Evolutionary conservation across 2,113 vertebrate genomes (phyloP).

Genomic region (Aplodontia rufa): DNA sequence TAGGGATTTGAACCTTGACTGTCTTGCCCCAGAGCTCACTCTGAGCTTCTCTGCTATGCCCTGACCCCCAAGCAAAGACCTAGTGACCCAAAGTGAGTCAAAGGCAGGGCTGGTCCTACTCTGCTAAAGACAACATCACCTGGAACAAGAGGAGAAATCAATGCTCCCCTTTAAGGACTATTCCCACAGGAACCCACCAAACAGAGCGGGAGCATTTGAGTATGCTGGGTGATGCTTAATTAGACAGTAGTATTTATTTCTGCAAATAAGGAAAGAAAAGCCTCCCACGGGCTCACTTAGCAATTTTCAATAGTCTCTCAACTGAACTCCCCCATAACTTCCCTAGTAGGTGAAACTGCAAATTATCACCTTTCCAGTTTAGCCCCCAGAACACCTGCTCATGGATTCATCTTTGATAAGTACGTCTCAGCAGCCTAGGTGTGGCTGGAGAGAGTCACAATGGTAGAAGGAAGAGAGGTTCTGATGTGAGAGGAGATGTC

Average conservation of each 20-base stretch:
- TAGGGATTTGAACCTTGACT: neutral
- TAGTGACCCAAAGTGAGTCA: neutral
- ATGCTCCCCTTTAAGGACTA: neutral
- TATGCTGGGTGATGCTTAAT: neutral
- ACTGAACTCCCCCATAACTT: slow-evolving; percentile 38
- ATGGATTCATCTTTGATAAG: neutral
- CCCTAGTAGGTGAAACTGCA: slow-evolving; percentile 33
- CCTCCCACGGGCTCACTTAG: slow-evolving; percentile 57
- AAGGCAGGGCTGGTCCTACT: neutral
- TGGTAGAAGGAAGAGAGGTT: neutral
- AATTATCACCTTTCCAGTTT: slow-evolving; percentile 14
- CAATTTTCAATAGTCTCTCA: slow-evolving; percentile 40
- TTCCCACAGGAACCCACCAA: neutral
- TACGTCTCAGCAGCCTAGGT: neutral
- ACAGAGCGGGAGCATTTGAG: neutral
- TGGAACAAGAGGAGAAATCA: neutral
- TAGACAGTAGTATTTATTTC: slow-evolving; percentile 60
- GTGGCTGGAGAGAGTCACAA: neutral
- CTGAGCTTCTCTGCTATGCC: neutral
- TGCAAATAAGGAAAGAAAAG: slow-evolving; percentile 44
- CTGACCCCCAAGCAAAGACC: neutral
- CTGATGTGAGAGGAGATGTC: neutral
- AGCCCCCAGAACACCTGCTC: neutral
- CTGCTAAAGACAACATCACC: neutral
- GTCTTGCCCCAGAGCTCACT: neutral